Evolutionary conservation across 2,797 vertebrate species (phyloP).

Genomic region (Enteromius radiatus): DNA sequence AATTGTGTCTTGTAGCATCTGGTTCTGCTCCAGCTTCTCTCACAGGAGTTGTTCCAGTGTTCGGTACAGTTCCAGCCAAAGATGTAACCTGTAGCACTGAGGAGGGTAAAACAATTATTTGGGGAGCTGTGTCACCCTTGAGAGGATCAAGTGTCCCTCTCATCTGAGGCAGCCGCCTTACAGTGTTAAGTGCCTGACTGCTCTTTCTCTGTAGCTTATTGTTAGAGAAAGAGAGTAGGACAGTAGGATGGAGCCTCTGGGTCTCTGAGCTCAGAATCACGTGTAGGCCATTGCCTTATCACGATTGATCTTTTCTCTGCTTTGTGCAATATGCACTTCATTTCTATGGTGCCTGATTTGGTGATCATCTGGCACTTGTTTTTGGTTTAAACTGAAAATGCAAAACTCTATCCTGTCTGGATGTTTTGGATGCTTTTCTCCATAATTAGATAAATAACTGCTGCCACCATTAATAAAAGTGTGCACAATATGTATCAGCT

Average conservation of each 20-base stretch:
- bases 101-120: slow-evolving; percentile 60
- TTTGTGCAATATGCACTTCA: neutral
- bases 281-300: slow-evolving; percentile 22
- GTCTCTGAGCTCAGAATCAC: slow-evolving; percentile 47
- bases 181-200: slow-evolving; percentile 51
- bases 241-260: slow-evolving; percentile 41
- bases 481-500: neutral
- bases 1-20: slow-evolving; percentile 39
- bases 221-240: slow-evolving; percentile 42
- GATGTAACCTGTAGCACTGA: slow-evolving; percentile 44
- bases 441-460: neutral
- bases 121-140: slow-evolving; percentile 64
- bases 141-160: slow-evolving; percentile 62
- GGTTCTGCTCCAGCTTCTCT: slow-evolving; percentile 36
- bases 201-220: slow-evolving; percentile 52
- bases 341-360: neutral
- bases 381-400: neutral
- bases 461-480: neutral
- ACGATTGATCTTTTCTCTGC: neutral
- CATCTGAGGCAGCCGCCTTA: slow-evolving; percentile 51
- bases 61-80: slow-evolving; percentile 45
- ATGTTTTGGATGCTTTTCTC: neutral
- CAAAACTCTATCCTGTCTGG: neutral
- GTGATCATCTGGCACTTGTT: neutral
- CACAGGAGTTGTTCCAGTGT: slow-evolving; percentile 37